These are phyloP conservation scores for Eleutherodactylus coqui DNA, from an alignment of 2,797 vertebrate species.

Conservation along the genomic window DNA sequence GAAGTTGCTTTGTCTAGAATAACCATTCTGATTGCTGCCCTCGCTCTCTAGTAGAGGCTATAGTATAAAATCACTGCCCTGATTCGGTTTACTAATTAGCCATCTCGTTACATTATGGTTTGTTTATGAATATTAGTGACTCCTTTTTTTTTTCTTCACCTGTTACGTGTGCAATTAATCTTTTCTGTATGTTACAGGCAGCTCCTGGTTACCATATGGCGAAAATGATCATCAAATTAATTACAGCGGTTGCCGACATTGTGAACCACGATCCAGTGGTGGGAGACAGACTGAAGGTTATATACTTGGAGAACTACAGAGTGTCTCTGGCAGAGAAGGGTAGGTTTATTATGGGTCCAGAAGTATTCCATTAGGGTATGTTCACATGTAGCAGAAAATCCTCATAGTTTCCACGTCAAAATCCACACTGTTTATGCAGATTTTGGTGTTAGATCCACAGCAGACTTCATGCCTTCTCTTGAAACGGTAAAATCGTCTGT, in stretches of 20 bases:
- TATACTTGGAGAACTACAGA: slow-evolving; percentile 87
- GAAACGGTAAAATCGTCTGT: too few species aligned
- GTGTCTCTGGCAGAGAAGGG: slow-evolving; percentile 88
- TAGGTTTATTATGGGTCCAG: slow-evolving; percentile 62
- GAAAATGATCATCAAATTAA: slow-evolving; percentile 88
- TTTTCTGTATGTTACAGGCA: slow-evolving; percentile 71
- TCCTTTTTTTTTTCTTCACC: neutral
- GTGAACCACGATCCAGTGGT: slow-evolving; percentile 84
- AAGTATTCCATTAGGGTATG: neutral
- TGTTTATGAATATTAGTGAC: neutral
- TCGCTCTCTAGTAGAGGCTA: too few species aligned
- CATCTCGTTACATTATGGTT: too few species aligned
- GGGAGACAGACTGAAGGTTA: slow-evolving; percentile 84
- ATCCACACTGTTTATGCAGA: too few species aligned
- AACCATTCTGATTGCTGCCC: too few species aligned
- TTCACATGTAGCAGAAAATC: too few species aligned
- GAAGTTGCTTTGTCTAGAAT: too few species aligned
- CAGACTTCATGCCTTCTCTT: too few species aligned
- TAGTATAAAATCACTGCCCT: too few species aligned
- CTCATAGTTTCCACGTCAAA: too few species aligned
- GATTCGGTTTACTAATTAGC: too few species aligned
- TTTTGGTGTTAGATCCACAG: too few species aligned
- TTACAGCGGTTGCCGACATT: slow-evolving; percentile 81
- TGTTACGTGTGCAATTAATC: neutral
- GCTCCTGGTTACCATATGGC: slow-evolving; percentile 91